phyloP scores from a whole-genome alignment of 2,888 invertebrate genomes.

The Linnaemya tessellans region DNA sequence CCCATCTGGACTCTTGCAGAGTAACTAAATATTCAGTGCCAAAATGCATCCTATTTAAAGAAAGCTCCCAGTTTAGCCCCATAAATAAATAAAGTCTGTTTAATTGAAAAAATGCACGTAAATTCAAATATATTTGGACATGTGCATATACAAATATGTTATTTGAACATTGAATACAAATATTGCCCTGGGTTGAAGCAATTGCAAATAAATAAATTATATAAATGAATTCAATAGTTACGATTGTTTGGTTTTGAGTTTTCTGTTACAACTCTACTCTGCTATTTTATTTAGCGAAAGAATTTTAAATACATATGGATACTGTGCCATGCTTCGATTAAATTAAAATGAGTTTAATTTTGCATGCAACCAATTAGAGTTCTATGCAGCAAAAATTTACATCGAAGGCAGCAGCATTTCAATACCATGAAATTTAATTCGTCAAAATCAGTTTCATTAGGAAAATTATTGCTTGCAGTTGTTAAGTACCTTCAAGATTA shows the following conservation, averaged over 20 bases:
- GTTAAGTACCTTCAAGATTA: background rate
- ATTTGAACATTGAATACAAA: background rate
- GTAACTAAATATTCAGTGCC: no score
- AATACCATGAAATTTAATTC: background rate
- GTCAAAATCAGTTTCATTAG: background rate
- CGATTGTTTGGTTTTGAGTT: background rate
- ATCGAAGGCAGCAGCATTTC: background rate
- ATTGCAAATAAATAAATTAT: background rate
- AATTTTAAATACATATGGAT: no score
- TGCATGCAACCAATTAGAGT: no score
- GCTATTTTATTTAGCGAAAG: background rate
- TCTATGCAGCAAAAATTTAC: no score
- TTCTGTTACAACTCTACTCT: background rate
- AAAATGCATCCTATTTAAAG: no score
- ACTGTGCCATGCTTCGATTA: no score
- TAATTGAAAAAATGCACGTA: background rate
- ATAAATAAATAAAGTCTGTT: background rate
- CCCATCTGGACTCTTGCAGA: no score
- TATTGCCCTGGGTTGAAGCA: background rate
- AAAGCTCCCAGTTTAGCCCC: no score
- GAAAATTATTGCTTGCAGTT: no score
- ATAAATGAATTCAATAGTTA: background rate
- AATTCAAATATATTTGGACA: background rate
- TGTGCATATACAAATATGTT: background rate
- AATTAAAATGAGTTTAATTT: no score